Evolutionary conservation across 2,888 invertebrate species (phyloP).

Genomic region (Imbricaverruca yamaguchii): DNA sequence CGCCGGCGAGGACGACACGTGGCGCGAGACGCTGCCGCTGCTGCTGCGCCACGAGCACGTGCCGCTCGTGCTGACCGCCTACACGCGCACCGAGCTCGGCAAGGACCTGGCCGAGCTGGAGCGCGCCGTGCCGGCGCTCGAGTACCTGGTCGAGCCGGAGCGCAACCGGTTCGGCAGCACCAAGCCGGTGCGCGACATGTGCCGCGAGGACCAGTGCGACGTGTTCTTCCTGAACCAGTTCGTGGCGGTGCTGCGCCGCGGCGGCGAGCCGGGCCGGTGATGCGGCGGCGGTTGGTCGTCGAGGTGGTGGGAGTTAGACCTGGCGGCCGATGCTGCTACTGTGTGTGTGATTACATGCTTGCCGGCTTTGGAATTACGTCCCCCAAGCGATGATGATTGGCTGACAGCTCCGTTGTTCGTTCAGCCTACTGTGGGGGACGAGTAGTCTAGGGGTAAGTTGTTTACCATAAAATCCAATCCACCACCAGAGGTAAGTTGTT

Average conservation of each 20-base stretch:
- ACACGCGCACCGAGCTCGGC: conserved; percentile 26
- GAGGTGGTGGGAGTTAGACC: too few relatives aligned
- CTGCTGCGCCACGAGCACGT: not conserved
- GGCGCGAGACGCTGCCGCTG: conserved; percentile 25
- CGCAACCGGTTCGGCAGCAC: conserved; percentile 29
- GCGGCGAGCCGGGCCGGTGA: not conserved
- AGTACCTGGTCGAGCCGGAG: not conserved
- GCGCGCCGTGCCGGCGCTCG: not conserved
- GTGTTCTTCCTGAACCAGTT: conserved; percentile 29
- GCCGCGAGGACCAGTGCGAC: conserved; percentile 23
- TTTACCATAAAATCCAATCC: too few relatives aligned
- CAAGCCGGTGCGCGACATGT: conserved; percentile 28
- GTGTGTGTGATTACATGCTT: too few relatives aligned
- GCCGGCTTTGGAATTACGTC: too few relatives aligned
- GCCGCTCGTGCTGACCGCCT: conserved; percentile 31
- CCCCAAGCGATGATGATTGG: too few relatives aligned
- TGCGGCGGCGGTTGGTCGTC: too few relatives aligned
- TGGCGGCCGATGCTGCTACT: too few relatives aligned
- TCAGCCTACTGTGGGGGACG: too few relatives aligned
- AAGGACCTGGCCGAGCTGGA: conserved; percentile 24
- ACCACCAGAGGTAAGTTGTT: too few relatives aligned
- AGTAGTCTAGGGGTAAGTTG: too few relatives aligned
- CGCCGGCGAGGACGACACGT: conserved; percentile 22
- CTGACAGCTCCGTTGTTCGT: too few relatives aligned
- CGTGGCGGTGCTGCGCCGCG: conserved; percentile 20